A percentile compares a stretch with the other conserved stretches of the same genome.
These are phyloP conservation scores for Drosophila guanche DNA, from an alignment of 1,140 invertebrate species.

Conservation along the genomic window DNA sequence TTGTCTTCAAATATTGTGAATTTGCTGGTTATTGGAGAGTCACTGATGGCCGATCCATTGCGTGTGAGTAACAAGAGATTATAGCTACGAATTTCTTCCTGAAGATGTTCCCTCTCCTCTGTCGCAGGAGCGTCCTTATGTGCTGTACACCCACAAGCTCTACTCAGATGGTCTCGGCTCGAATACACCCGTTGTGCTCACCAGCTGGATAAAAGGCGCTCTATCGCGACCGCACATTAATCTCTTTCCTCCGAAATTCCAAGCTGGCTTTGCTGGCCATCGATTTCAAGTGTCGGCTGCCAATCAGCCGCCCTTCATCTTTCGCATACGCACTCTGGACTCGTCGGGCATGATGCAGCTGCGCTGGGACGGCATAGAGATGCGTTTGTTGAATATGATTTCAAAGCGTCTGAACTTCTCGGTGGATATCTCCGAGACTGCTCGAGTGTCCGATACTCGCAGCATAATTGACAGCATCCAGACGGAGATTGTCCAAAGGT, in stretches of 20 bases:
- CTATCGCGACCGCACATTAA: conserved; percentile 86
- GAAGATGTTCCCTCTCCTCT: background rate
- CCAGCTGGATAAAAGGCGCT: conserved; percentile 87
- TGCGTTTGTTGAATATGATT: conserved; percentile 86
- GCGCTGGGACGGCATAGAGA: conserved; percentile 87
- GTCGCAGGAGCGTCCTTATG: conserved; percentile 86
- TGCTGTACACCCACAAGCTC: conserved; percentile 88
- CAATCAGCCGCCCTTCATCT: conserved; percentile 88
- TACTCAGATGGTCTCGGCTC: conserved; percentile 88
- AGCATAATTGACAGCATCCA: conserved; percentile 85
- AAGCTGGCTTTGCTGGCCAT: conserved; percentile 88
- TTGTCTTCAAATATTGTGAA: conserved; percentile 87
- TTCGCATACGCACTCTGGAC: conserved; percentile 85
- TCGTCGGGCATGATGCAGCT: conserved; percentile 52
- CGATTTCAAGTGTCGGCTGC: conserved; percentile 87
- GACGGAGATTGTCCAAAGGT: conserved; percentile 28
- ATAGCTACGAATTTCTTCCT: conserved; percentile 4
- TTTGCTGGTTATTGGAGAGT: conserved; percentile 87
- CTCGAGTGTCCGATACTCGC: conserved; percentile 45
- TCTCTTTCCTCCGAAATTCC: conserved; percentile 88
- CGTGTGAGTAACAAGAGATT: conserved; percentile 53
- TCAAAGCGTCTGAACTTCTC: conserved; percentile 88
- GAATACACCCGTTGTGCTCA: conserved; percentile 86
- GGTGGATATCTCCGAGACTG: conserved; percentile 87
- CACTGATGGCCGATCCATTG: conserved; percentile 84